Percentiles rank a stretch among this genome's conserved stretches.
Conservation (phyloP, 2,113 vertebrate species). For the Puma concolor region DNA sequence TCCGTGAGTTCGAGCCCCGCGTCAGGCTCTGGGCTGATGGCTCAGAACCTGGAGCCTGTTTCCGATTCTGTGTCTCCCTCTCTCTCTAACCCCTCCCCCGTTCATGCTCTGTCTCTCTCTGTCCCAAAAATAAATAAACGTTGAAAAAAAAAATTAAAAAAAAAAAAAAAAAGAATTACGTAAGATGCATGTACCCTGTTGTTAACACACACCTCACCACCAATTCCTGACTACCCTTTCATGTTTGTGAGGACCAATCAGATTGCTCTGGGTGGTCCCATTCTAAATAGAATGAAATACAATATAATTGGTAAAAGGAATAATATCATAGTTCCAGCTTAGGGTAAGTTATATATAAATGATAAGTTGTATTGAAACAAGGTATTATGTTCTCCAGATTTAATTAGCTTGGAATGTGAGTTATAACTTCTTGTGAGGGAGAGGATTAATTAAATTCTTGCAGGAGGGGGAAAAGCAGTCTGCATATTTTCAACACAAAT, state of each 20-base stretch:
- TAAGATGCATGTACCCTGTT: background rate
- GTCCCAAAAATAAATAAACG: no score
- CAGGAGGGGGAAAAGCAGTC: background rate
- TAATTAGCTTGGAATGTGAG: constrained; percentile 45
- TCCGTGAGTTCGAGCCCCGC: no score
- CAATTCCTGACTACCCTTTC: background rate
- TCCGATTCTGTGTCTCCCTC: no score
- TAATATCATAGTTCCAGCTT: background rate
- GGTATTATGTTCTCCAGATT: constrained; percentile 29
- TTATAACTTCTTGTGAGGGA: background rate
- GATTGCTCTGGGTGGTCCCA: background rate
- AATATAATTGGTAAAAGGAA: background rate
- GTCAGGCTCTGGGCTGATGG: no score
- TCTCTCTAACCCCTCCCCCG: no score
- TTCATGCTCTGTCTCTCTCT: no score
- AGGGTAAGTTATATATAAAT: constrained; percentile 17
- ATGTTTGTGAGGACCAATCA: background rate
- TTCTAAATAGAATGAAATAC: background rate
- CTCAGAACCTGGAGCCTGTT: no score
- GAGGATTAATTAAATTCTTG: constrained; percentile 34
- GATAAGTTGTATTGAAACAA: constrained; percentile 3
- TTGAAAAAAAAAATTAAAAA: no score
- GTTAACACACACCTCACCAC: background rate
- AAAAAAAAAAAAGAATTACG: no score
- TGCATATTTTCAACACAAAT: constrained; percentile 20